Percentiles rank a stretch among this genome's conserved stretches.
These are phyloP conservation scores for Thymelicus acteon DNA, from an alignment of 2,888 invertebrate species.

Conservation along the genomic window DNA sequence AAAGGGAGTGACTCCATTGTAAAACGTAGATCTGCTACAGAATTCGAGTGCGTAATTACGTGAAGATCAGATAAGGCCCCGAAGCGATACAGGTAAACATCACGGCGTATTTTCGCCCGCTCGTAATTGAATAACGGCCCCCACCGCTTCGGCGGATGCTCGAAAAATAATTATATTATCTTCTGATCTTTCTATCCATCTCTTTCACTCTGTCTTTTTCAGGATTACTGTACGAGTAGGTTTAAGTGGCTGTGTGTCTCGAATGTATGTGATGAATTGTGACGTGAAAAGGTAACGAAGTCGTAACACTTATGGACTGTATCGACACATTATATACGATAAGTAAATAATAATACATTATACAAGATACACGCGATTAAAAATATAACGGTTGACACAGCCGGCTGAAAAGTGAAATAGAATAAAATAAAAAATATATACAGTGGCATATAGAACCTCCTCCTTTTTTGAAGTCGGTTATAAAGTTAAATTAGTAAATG, in stretches of 20 bases:
- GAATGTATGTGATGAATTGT: too few relatives aligned
- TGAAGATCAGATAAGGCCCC: conserved; percentile 64
- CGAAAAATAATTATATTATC: conserved; percentile 75
- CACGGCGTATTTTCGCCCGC: conserved; percentile 63
- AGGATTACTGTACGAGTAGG: neutral
- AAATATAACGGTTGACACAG: too few relatives aligned
- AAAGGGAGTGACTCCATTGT: neutral
- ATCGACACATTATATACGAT: too few relatives aligned
- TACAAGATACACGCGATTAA: too few relatives aligned
- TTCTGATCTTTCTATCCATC: conserved; percentile 53
- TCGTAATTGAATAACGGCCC: conserved; percentile 77
- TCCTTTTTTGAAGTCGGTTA: too few relatives aligned
- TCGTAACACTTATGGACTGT: too few relatives aligned
- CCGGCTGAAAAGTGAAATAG: too few relatives aligned
- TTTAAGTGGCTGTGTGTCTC: neutral
- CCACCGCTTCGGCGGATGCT: conserved; percentile 68
- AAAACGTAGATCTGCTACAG: neutral
- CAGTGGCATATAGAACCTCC: too few relatives aligned
- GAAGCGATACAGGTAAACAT: conserved; percentile 71
- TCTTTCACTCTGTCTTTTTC: conserved; percentile 45
- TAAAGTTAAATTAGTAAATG: too few relatives aligned
- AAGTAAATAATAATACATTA: too few relatives aligned
- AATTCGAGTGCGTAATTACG: conserved; percentile 53
- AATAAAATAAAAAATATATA: too few relatives aligned
- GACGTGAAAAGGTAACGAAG: too few relatives aligned